These are phyloP conservation scores for Hemaris fuciformis DNA, from an alignment of 2,888 invertebrate genomes.

Conservation along the genomic window DNA sequence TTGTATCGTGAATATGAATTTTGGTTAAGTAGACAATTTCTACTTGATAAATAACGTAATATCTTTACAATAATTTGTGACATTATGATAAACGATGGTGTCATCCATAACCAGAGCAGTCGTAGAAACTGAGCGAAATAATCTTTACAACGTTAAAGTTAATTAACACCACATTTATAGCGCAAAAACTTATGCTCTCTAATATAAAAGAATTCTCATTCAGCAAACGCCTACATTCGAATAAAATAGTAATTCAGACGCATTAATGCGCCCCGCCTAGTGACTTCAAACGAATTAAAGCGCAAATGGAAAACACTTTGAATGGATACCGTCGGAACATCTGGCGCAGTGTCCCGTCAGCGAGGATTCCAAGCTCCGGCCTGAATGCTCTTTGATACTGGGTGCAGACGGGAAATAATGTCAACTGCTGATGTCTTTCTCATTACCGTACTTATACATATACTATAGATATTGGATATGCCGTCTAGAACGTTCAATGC, in stretches of 20 bases:
- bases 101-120: too few relatives aligned
- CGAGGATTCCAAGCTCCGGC: constrained; percentile 27
- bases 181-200: background rate
- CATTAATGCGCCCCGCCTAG: constrained; percentile 5
- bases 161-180: background rate
- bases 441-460: constrained; percentile 6
- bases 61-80: too few relatives aligned
- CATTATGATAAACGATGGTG: too few relatives aligned
- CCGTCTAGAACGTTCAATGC: background rate
- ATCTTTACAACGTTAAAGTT: background rate
- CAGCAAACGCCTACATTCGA: constrained; percentile 24
- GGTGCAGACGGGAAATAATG: constrained; percentile 29
- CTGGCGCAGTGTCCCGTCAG: constrained; percentile 22
- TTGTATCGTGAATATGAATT: too few relatives aligned
- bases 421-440: constrained; percentile 23
- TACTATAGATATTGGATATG: background rate
- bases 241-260: constrained; percentile 21
- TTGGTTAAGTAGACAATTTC: too few relatives aligned
- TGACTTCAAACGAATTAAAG: constrained; percentile 22
- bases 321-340: constrained; percentile 23
- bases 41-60: too few relatives aligned
- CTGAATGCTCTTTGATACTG: constrained; percentile 31
- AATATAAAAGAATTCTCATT: constrained; percentile 22
- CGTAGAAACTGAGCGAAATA: background rate
- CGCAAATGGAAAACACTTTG: constrained; percentile 25